Percentiles rank a stretch among this genome's conserved stretches.
phyloP scores from a whole-genome alignment of 2,797 vertebrate species.

The Acridotheres tristis region DNA sequence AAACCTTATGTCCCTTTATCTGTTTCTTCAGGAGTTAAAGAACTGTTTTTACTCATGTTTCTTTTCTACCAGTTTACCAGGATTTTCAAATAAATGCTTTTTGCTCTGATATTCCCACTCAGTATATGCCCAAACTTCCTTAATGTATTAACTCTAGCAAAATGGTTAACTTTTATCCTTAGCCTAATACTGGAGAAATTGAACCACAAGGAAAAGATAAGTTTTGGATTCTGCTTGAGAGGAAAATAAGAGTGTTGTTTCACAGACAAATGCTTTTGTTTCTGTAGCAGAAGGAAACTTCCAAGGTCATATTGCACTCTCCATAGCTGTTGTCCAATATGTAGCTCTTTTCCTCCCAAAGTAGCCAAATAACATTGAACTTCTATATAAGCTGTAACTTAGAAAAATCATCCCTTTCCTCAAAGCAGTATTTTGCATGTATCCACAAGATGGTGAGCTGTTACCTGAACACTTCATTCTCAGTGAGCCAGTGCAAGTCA shows the following conservation, averaged over 20 bases:
- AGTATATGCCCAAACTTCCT: not conserved
- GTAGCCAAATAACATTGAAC: not conserved
- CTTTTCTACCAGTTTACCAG: not conserved
- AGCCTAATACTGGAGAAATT: not conserved
- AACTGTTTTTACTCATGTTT: not conserved
- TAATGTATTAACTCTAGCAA: not conserved
- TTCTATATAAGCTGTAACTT: not conserved
- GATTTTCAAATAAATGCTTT: not conserved
- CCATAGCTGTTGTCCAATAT: not conserved
- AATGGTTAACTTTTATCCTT: not conserved
- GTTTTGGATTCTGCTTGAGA: not conserved
- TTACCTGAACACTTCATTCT: not conserved
- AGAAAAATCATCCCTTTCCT: not conserved
- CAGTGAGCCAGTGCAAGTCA: not conserved
- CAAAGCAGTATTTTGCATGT: not conserved
- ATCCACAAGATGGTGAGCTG: constrained; percentile 2
- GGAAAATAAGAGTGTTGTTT: not conserved
- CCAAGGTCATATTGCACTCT: not conserved
- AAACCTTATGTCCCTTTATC: not conserved
- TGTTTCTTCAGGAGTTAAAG: not conserved
- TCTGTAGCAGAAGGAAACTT: not conserved
- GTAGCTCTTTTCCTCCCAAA: not conserved
- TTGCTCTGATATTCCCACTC: not conserved
- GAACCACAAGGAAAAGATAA: not conserved
- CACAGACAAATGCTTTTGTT: not conserved